These are phyloP conservation scores for Cyclophora punctaria DNA, from an alignment of 2,888 invertebrate genomes.

Conservation along the genomic window DNA sequence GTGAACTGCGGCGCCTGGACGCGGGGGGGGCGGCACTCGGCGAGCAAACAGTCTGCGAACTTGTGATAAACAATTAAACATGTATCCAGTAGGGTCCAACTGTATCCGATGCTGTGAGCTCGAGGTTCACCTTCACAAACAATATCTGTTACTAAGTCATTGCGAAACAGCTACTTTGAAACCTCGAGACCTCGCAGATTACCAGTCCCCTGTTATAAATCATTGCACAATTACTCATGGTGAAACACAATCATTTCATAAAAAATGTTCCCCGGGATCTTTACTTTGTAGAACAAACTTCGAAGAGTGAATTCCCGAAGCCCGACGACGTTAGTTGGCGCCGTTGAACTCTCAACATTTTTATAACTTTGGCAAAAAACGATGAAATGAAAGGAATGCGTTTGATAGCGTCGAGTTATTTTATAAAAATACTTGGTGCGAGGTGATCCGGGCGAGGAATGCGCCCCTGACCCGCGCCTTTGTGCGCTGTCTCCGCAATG, in stretches of 20 bases:
- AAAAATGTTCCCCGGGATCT: not conserved
- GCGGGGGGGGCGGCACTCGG: too few relatives aligned
- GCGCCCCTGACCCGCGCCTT: not conserved
- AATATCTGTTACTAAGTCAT: too few relatives aligned
- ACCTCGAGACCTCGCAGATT: too few relatives aligned
- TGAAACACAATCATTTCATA: too few relatives aligned
- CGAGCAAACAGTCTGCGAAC: constrained; percentile 1
- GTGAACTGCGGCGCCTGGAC: too few relatives aligned
- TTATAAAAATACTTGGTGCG: constrained; percentile 6
- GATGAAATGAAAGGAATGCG: constrained; percentile 2
- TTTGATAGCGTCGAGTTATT: constrained; percentile 6
- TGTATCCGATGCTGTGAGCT: too few relatives aligned
- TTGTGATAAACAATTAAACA: constrained; percentile 5
- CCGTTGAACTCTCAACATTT: not conserved
- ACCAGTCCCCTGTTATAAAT: too few relatives aligned
- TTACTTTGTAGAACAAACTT: not conserved
- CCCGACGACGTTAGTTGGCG: not conserved
- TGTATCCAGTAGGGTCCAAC: not conserved
- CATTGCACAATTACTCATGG: too few relatives aligned
- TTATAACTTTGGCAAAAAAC: not conserved
- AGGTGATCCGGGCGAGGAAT: not conserved
- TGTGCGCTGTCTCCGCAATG: too few relatives aligned
- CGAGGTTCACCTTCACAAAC: too few relatives aligned
- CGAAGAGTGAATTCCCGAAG: not conserved
- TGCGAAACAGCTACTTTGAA: too few relatives aligned